Evolutionary conservation across 2,888 invertebrate genomes (phyloP), one percentile per base, ranked within the genome.

Genomic region (Lathronympha strigana): DNA sequence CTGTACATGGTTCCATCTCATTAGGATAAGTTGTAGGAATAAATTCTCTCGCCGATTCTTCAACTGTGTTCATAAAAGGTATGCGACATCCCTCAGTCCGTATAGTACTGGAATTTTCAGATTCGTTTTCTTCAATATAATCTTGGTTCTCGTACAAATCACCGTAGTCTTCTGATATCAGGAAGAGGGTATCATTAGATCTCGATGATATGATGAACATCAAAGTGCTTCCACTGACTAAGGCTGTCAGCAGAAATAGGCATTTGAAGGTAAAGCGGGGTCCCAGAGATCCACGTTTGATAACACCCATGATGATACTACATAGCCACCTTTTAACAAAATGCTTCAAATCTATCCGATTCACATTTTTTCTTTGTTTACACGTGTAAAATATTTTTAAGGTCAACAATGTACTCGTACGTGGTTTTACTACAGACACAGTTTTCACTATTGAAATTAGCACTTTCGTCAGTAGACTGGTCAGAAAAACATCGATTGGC

Each of bases 21-120:
- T 81, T 73, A 8, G 92, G 92, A 53, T 82, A 78, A 49, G 80
- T 73, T 19, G 9, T 1, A 21, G 57, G 57, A 4, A 94, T 83
- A 72, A 88, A 94, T 67, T 87, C 78, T 63, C 82, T 76, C 66
- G 94, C 84, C 17, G 86, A 79, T 0, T 85, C 76, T 76, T 94
- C 94, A 61, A 93, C 89, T 0, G 94, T 92, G 61, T 93, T 87
- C 78, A 95, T 84, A 3, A 89, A 88, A 1, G 94, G 94, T 72
- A 95, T 94, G 19, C 88, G 90, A 74, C 95, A 95, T n/a, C 95
- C 95, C 67, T 87, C 79, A 2, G 93, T 94, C 71, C 89, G 84
- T 50, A 94, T 91, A 13, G 93, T 79, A 70, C 86, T 57, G 21
- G 28, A 9, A 19, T 45, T 57, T 45, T 31, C 57, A 19, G 28